Evolutionary conservation across 2,113 vertebrate genomes (phyloP).

Genomic region (Amblyornis subalaris): DNA sequence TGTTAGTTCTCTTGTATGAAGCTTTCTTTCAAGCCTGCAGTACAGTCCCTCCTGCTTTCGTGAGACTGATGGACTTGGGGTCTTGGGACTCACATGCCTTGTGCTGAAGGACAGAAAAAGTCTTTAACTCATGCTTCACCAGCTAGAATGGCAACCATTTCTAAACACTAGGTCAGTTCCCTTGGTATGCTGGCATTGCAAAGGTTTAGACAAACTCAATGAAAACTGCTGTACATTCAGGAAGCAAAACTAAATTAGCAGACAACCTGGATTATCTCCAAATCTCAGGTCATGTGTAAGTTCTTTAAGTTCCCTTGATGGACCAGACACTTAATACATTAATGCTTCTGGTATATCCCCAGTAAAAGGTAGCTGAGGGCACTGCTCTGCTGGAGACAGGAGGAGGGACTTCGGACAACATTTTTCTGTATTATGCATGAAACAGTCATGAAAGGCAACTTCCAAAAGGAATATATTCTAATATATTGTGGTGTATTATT

Average conservation of each 20-base stretch:
- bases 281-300: neutral
- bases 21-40: neutral
- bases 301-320: neutral
- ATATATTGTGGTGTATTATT: neutral
- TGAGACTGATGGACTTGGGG: neutral
- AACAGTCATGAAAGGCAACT: neutral
- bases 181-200: neutral
- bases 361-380: neutral
- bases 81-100: neutral
- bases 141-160: neutral
- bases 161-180: neutral
- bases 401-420: neutral
- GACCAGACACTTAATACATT: neutral
- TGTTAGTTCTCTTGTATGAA: neutral
- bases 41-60: neutral
- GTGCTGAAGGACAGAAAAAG: neutral
- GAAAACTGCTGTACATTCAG: neutral
- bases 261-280: neutral
- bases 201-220: neutral
- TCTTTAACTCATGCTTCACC: neutral
- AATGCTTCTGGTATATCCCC: neutral
- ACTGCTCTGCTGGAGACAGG: neutral
- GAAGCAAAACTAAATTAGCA: neutral
- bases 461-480: neutral
- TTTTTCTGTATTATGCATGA: neutral